Evolutionary conservation across 1,140 invertebrate genomes (phyloP).

Genomic region (Goniozus legneri): DNA sequence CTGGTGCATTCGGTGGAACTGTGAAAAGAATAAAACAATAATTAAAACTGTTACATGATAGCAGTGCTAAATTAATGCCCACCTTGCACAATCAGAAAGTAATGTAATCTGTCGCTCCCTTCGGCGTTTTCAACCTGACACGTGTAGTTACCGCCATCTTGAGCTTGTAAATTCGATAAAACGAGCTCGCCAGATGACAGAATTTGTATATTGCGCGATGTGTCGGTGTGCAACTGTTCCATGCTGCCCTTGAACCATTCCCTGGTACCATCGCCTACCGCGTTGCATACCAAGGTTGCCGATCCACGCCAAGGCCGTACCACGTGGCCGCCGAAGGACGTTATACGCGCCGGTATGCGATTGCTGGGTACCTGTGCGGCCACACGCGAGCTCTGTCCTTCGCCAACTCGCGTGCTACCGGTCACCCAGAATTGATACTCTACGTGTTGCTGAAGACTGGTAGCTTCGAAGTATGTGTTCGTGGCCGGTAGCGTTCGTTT

Average conservation of each 20-base stretch:
- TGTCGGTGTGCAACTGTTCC: conserved; percentile 49
- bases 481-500: conserved; percentile 63
- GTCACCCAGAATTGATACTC: conserved; percentile 82
- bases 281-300: conserved; percentile 61
- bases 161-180: conserved; percentile 61
- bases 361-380: conserved; percentile 62
- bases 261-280: conserved; percentile 64
- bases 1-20: conserved; percentile 67
- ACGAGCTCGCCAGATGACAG: conserved; percentile 64
- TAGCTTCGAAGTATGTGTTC: conserved; percentile 64
- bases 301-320: conserved; percentile 65
- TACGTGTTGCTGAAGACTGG: conserved; percentile 69
- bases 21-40: conserved; percentile 16
- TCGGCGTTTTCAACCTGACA: conserved; percentile 72
- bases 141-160: conserved; percentile 72
- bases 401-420: conserved; percentile 70
- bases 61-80: conserved; percentile 4
- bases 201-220: conserved; percentile 59
- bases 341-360: conserved; percentile 65
- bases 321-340: conserved; percentile 65
- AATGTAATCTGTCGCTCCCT: conserved; percentile 64
- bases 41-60: neutral
- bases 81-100: conserved; percentile 62
- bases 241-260: conserved; percentile 62
- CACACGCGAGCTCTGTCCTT: conserved; percentile 69